Evolutionary conservation across 2,888 invertebrate genomes (phyloP).

Genomic region (Keiferia lycopersicella): DNA sequence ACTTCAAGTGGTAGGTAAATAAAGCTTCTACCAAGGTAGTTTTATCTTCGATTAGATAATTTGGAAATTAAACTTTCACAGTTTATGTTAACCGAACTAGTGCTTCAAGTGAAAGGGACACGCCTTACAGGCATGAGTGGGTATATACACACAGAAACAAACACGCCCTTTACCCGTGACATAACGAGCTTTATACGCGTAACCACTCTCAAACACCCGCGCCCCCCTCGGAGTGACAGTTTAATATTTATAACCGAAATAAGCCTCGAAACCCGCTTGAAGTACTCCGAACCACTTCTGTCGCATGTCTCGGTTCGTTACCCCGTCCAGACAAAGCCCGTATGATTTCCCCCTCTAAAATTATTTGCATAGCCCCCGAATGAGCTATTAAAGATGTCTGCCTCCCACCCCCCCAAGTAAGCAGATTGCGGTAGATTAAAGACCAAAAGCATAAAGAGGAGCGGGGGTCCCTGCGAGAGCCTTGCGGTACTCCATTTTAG

Average conservation of each 20-base stretch:
- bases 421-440: conserved; percentile 81
- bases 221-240: conserved; percentile 52
- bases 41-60: too few relatives aligned
- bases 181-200: conserved; percentile 64
- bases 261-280: conserved; percentile 68
- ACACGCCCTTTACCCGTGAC: conserved; percentile 48
- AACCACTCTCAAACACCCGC: conserved; percentile 56
- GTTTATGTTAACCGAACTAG: background rate
- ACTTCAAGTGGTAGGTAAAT: too few relatives aligned
- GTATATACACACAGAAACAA: conserved; percentile 34
- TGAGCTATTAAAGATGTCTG: conserved; percentile 81
- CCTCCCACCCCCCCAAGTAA: conserved; percentile 68
- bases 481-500: conserved; percentile 62
- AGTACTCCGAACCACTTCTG: conserved; percentile 70
- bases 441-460: conserved; percentile 75
- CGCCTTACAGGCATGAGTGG: conserved; percentile 34
- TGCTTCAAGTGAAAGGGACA: conserved; percentile 26
- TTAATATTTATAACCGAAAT: conserved; percentile 76
- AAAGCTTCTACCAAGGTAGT: too few relatives aligned
- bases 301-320: conserved; percentile 78
- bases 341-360: conserved; percentile 74
- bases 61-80: too few relatives aligned
- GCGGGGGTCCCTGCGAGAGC: conserved; percentile 49
- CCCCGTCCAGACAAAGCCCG: conserved; percentile 76
- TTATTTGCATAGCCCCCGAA: conserved; percentile 80